phyloP scores from a whole-genome alignment of 2,797 vertebrate species.

The Fistularia tabacaria region DNA sequence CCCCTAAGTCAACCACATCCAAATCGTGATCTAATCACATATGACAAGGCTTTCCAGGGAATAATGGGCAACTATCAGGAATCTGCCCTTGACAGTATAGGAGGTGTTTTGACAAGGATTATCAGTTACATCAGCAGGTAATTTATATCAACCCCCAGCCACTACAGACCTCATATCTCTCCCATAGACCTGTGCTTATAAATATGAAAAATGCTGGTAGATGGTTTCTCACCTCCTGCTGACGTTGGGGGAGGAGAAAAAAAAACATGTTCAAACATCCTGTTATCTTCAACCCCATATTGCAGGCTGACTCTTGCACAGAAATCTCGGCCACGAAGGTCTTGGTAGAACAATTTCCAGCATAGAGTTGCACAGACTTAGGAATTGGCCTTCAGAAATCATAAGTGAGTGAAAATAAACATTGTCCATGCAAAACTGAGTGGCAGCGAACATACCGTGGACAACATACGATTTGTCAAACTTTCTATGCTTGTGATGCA shows the following conservation, averaged over 20 bases:
- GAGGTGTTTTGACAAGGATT: slow-evolving; percentile 82
- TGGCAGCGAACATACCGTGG: too few relatives aligned
- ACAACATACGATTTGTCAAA: too few relatives aligned
- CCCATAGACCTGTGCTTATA: slow-evolving; percentile 75
- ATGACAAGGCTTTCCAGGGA: slow-evolving; percentile 72
- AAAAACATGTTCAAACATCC: slow-evolving; percentile 59
- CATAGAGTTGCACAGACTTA: slow-evolving; percentile 59
- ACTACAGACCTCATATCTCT: slow-evolving; percentile 70
- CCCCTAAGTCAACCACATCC: slow-evolving; percentile 73
- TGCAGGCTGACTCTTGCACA: slow-evolving; percentile 72
- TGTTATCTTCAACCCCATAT: slow-evolving; percentile 70
- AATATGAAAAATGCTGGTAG: slow-evolving; percentile 78
- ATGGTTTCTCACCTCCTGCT: slow-evolving; percentile 78
- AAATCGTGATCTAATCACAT: slow-evolving; percentile 76
- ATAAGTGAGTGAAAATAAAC: slow-evolving; percentile 18
- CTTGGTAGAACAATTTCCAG: slow-evolving; percentile 64
- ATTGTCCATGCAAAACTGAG: too few relatives aligned
- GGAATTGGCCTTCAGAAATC: slow-evolving; percentile 67
- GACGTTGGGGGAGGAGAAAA: slow-evolving; percentile 51
- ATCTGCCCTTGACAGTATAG: slow-evolving; percentile 61
- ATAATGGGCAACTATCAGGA: slow-evolving; percentile 69
- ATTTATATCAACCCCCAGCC: slow-evolving; percentile 81
- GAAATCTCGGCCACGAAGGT: slow-evolving; percentile 45
- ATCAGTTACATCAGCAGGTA: slow-evolving; percentile 78
- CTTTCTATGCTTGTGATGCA: background rate